Percentiles rank a stretch among this genome's conserved stretches.
Evolutionary conservation across 2,888 invertebrate genomes (phyloP).

Genomic region (Erpobdella octoculata): DNA sequence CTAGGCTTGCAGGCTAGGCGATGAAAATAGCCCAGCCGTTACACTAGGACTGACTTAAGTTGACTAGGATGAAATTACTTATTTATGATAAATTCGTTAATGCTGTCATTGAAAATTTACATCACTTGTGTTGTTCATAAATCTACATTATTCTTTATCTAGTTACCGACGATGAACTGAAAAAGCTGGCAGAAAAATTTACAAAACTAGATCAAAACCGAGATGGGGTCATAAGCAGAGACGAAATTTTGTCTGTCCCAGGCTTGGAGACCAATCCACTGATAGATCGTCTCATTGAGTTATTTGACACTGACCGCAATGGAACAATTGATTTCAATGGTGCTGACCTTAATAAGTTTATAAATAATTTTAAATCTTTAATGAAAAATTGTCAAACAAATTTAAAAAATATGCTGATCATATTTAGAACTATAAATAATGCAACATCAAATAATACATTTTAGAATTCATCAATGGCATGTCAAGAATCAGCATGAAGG

Average conservation of each 20-base stretch:
- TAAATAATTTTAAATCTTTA: background rate
- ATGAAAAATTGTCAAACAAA: background rate
- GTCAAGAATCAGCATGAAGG: slow-evolving; percentile 19
- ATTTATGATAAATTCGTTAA: background rate
- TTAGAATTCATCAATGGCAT: slow-evolving; percentile 25
- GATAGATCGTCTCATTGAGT: slow-evolving; percentile 30
- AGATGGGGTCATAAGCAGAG: slow-evolving; percentile 28
- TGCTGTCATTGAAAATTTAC: background rate
- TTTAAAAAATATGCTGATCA: background rate
- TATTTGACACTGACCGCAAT: slow-evolving; percentile 34
- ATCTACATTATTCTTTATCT: too few species aligned
- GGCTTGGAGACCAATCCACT: slow-evolving; percentile 32
- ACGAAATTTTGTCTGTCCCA: slow-evolving; percentile 34
- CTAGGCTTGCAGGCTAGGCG: too few species aligned
- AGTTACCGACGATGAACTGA: slow-evolving; percentile 33
- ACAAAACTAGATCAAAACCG: slow-evolving; percentile 31
- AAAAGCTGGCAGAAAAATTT: slow-evolving; percentile 30
- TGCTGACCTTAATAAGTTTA: slow-evolving; percentile 6
- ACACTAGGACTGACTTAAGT: too few species aligned
- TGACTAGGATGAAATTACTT: too few species aligned
- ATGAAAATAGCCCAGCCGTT: too few species aligned
- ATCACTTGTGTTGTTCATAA: too few species aligned
- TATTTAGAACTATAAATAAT: background rate
- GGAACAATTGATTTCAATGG: slow-evolving; percentile 34
- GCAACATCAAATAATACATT: background rate